Evolutionary conservation across 1,140 invertebrate genomes (phyloP), one percentile per base, ranked within the genome.

Genomic region (Apis florea): DNA sequence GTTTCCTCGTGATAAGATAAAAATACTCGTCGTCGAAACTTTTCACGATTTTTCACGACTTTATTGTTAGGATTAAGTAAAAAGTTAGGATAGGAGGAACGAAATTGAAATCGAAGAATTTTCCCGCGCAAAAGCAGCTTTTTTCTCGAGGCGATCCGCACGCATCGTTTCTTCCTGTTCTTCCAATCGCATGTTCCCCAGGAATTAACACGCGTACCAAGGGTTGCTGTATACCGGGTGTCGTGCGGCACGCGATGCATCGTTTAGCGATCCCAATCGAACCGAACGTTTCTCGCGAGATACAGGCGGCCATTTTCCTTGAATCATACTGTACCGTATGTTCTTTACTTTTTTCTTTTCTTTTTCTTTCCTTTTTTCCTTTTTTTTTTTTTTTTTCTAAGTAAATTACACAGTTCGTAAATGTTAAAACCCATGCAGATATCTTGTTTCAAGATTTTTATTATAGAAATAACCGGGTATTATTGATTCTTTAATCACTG

Each of bases 161-260:
- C 47, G 51, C 77, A 24, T 15, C 1, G 19, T 69, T 70, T 47
- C 15, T 53, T 47, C 31, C 21, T 5, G 31, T 40, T 63, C 40
- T 58, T 26, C 1, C 2, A 24, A 40, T 80, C 71, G 79, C 79
- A 58, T 80, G 79, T 58, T 26, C 53, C 9, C 19, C 3, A 10
- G 15, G 47, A 75, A 67, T 75, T 80, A 80, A 80, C 79, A 54
- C 61, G 70, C 53, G 59, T 53, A 26, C 31, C 49, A 6, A 40
- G 56, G 56, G 47, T 26, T 51, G 17, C n/a, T 9, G 40, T 71
- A 51, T 83, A 78, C 75, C 81, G 81, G 81, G 75, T 83, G 76
- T 79, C 76, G 76, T 79, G 76, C 31, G 10, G n/a, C 82, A 83
- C 82, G 82, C 82, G 82, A 83, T 79, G 19, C 61, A 17, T 72